Evolutionary conservation across 2,113 vertebrate species (phyloP), one percentile per base, ranked within the genome.

Genomic region (Galeopterus variegatus): DNA sequence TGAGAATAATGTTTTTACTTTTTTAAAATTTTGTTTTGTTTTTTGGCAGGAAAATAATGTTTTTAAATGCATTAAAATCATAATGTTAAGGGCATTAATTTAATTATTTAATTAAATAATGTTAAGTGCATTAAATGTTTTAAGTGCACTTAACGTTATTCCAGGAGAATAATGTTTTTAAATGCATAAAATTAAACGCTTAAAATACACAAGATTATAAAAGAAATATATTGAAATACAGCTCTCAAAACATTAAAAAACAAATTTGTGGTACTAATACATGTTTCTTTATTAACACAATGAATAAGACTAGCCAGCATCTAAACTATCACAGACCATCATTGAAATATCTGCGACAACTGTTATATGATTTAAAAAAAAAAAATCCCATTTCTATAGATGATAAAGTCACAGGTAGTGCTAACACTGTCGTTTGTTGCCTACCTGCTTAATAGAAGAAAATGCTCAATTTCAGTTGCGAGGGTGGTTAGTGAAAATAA

Each of bases 211-310:
- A 86, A 36, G 24, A 77, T n/a, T 60, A 31, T 81, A 95, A 96
- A 97, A 75, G n/a, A 97, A 90, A 92, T 82, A 90, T n/a, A 81
- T 1, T 19, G 1, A 95, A 96, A 67, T 94, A 58, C 23, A 94
- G 64, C 50, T 77, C 92, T 77, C 73, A 94, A 96, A 83, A 95
- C 41, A 91, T 84, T 79, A 67, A 92, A 88, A 93, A 64, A 41
- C 11, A 96, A 97, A 58, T 88, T 7, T 93, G 60, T 90, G n/a
- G 58, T 81, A 92, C 50, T 54, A 90, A 93, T 73, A 90, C 36
- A 79, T 45, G 48, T 79, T 72, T 90, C 33, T 72, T 88, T 77
- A 70, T 79, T 92, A 79, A 94, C 83, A 54, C 56, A 90, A 70
- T 94, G 56, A 94, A 75, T 80, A 89, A 90, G 13, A 91, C 65